These are phyloP conservation scores for Gallinago stenura DNA, from an alignment of 2,797 vertebrate species.

Conservation along the genomic window DNA sequence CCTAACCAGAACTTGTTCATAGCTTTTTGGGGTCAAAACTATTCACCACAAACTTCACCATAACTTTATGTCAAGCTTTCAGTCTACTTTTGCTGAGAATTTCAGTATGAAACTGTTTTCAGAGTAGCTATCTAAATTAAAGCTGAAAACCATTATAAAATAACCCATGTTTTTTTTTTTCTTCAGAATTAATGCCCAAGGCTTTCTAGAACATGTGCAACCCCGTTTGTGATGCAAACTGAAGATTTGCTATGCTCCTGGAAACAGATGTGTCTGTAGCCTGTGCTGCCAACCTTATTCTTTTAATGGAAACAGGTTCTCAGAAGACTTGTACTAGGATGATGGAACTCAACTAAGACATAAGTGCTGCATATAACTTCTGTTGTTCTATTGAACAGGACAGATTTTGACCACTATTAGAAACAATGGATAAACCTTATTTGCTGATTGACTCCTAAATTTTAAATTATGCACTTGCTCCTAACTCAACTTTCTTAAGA, in stretches of 20 bases:
- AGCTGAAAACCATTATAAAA: not conserved
- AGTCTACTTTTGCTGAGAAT: not conserved
- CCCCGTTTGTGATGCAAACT: not conserved
- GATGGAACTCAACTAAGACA: not conserved
- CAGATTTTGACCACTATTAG: not conserved
- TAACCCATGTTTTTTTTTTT: not conserved
- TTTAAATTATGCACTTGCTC: not conserved
- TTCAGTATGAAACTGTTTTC: not conserved
- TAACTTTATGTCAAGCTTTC: not conserved
- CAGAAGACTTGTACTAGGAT: not conserved
- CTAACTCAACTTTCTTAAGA: not conserved
- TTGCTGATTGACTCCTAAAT: not conserved
- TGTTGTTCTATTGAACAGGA: not conserved
- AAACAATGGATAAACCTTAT: not conserved
- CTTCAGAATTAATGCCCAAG: not conserved
- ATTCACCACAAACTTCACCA: not conserved
- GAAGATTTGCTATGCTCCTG: not conserved
- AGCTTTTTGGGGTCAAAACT: not conserved
- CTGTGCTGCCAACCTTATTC: not conserved
- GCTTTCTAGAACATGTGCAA: not conserved
- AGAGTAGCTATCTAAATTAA: not conserved
- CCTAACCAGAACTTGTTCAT: not conserved
- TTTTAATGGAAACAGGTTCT: not conserved
- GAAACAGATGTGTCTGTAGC: not conserved
- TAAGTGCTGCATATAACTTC: not conserved